phyloP scores from a whole-genome alignment of 2,797 vertebrate genomes.

The Smutsia temminckii region DNA sequence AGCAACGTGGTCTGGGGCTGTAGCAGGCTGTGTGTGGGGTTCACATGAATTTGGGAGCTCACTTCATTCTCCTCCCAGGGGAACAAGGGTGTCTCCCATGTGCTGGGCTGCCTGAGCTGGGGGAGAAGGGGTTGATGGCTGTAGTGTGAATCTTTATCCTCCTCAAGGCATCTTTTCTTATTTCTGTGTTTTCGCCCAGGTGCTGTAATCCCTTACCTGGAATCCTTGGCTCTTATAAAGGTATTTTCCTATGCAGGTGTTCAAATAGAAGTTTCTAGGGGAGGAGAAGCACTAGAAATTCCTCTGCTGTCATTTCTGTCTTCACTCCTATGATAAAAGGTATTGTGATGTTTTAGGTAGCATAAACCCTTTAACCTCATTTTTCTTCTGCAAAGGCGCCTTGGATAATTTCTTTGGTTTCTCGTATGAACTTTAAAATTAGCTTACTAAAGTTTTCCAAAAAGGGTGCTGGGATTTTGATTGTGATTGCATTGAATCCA shows the following conservation, averaged over 20 bases:
- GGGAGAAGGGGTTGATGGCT: neutral
- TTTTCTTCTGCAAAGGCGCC: neutral
- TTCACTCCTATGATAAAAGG: neutral
- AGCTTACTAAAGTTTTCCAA: neutral
- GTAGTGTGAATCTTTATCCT: neutral
- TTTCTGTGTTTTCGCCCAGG: neutral
- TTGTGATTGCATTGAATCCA: neutral
- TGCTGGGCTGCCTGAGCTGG: fast-evolving
- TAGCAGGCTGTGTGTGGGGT: neutral
- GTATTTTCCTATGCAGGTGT: neutral
- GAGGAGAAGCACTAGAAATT: neutral
- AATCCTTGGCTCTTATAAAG: neutral
- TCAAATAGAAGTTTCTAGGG: neutral
- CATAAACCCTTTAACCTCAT: neutral
- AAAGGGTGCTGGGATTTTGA: neutral
- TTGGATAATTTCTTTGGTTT: neutral
- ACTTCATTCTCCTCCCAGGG: neutral
- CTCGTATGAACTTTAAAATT: neutral
- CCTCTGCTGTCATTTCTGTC: neutral
- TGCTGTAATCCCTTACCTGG: neutral
- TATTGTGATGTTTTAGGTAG: neutral
- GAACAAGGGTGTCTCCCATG: neutral
- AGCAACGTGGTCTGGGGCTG: neutral
- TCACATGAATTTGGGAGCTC: neutral
- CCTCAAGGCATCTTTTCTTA: neutral